These are phyloP conservation scores for Allophyes oxyacanthae DNA, from an alignment of 2,888 invertebrate genomes.

Conservation along the genomic window DNA sequence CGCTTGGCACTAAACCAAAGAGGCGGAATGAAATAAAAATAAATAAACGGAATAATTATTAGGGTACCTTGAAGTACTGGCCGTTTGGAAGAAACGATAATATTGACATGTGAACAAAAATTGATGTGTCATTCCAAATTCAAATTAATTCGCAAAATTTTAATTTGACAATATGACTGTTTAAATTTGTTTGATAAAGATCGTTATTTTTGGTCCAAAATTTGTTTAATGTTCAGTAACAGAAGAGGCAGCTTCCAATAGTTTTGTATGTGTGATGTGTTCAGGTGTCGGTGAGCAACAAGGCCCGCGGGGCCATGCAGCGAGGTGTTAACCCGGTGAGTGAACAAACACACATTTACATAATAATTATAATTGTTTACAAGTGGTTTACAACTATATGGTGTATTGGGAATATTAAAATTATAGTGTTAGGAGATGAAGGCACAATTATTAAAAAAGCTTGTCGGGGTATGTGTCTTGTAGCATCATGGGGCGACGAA, in stretches of 20 bases:
- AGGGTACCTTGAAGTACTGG: conserved; percentile 14
- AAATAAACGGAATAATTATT: not conserved
- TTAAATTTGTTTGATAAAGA: conserved; percentile 9
- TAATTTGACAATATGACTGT: conserved; percentile 40
- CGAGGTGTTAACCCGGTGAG: conserved; percentile 65
- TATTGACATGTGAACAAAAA: conserved; percentile 8
- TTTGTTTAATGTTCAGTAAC: conserved; percentile 14
- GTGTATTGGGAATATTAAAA: too few relatives aligned
- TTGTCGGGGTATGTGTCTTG: too few relatives aligned
- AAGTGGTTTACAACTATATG: too few relatives aligned
- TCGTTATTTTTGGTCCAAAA: conserved; percentile 12
- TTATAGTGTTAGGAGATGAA: too few relatives aligned
- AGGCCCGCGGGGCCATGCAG: conserved; percentile 70
- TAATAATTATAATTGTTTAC: too few relatives aligned
- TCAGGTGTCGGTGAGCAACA: conserved; percentile 63
- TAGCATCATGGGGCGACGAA: too few relatives aligned
- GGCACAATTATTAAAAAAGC: too few relatives aligned
- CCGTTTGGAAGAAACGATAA: conserved; percentile 10
- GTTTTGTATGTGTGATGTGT: conserved; percentile 43
- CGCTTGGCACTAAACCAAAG: conserved; percentile 36
- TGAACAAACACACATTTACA: not conserved
- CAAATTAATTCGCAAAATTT: conserved; percentile 11
- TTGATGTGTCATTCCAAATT: conserved; percentile 43
- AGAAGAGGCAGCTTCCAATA: conserved; percentile 18
- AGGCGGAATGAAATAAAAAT: conserved; percentile 24